These are phyloP conservation scores for Athene noctua DNA, from an alignment of 2,113 vertebrate genomes.

Conservation along the genomic window DNA sequence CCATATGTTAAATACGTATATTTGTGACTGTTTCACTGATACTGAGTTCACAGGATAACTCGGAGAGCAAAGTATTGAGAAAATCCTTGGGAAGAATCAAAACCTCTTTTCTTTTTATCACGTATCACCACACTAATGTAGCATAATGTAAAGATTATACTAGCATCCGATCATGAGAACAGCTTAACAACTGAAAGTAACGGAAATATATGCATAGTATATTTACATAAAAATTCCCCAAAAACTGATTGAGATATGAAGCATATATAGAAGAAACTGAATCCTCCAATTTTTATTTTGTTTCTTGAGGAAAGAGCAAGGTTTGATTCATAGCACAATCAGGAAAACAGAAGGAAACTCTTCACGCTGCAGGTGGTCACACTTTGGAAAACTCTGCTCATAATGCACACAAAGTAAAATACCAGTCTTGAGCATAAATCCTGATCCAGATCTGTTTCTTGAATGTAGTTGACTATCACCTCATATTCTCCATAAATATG, in stretches of 20 bases:
- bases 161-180: neutral
- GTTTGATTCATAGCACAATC: neutral
- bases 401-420: neutral
- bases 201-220: neutral
- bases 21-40: neutral
- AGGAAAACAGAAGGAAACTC: neutral
- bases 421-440: neutral
- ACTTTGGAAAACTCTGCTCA: neutral
- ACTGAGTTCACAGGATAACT: neutral
- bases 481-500: neutral
- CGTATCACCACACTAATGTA: neutral
- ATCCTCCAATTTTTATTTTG: neutral
- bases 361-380: accelerated
- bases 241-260: neutral
- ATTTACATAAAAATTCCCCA: neutral
- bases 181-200: neutral
- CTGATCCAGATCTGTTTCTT: neutral
- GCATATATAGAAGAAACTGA: neutral
- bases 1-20: neutral
- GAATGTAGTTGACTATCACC: neutral
- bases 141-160: neutral
- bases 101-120: neutral
- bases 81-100: neutral
- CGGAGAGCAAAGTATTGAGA: neutral
- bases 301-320: neutral